phyloP scores from a whole-genome alignment of 2,113 vertebrate genomes.

The Charadrius vociferus region DNA sequence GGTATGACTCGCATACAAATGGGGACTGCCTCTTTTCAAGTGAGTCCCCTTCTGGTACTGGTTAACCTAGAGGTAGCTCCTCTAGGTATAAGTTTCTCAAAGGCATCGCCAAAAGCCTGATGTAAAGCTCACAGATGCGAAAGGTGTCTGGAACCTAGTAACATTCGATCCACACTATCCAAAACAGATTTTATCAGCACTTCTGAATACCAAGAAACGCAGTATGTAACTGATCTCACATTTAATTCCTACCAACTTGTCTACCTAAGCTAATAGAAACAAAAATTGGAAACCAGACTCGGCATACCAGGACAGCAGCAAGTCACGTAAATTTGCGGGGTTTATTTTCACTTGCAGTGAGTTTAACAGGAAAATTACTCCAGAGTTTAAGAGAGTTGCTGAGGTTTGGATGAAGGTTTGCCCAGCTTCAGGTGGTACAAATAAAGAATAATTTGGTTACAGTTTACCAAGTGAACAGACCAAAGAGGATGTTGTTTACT shows the following conservation, averaged over 20 bases:
- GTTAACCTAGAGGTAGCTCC: neutral
- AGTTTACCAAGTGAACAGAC: neutral
- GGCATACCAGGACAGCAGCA: neutral
- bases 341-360: neutral
- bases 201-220: neutral
- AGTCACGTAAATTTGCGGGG: neutral
- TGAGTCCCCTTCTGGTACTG: neutral
- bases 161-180: neutral
- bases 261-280: neutral
- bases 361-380: neutral
- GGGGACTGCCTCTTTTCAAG: neutral
- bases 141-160: neutral
- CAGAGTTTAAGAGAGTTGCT: neutral
- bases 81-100: neutral
- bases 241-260: neutral
- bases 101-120: neutral
- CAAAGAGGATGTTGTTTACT: neutral
- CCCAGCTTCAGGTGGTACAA: neutral
- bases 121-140: neutral
- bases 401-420: neutral
- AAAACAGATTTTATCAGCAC: neutral
- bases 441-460: constrained; percentile 2
- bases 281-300: neutral
- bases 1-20: neutral
- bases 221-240: neutral